Evolutionary conservation across 2,888 invertebrate species (phyloP).

Genomic region (Fragum sueziense): DNA sequence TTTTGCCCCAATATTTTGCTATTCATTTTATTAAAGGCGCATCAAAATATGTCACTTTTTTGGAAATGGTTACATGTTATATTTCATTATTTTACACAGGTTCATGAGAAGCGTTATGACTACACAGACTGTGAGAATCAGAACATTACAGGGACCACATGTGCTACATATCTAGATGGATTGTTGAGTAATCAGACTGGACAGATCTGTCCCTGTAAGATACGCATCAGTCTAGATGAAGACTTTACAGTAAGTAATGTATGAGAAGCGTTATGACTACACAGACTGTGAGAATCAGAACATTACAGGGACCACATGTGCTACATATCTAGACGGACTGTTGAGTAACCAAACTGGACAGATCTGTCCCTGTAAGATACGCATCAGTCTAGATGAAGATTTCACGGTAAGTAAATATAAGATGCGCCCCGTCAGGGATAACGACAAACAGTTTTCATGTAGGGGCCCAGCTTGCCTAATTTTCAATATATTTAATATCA

Average conservation of each 20-base stretch:
- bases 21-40: too few relatives aligned
- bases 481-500: too few relatives aligned
- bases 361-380: conserved; percentile 87
- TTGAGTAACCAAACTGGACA: conserved; percentile 75
- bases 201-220: conserved; percentile 86
- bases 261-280: conserved; percentile 92
- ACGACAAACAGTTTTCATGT: too few relatives aligned
- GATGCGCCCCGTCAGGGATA: too few relatives aligned
- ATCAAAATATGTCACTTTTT: too few relatives aligned
- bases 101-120: conserved; percentile 91
- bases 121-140: conserved; percentile 89
- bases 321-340: conserved; percentile 65
- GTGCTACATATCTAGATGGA: conserved; percentile 72
- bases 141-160: conserved; percentile 70
- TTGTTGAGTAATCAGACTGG: conserved; percentile 75
- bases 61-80: too few relatives aligned
- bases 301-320: conserved; percentile 37
- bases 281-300: conserved; percentile 87
- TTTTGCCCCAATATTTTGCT: too few relatives aligned
- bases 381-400: conserved; percentile 87
- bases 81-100: too few relatives aligned
- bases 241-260: conserved; percentile 87
- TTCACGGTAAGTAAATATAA: conserved; percentile 86
- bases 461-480: too few relatives aligned
- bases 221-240: conserved; percentile 87